Conservation (phyloP, 37 sponge, comb jelly and placozoan genomes). For the Ianthella basta region DNA sequence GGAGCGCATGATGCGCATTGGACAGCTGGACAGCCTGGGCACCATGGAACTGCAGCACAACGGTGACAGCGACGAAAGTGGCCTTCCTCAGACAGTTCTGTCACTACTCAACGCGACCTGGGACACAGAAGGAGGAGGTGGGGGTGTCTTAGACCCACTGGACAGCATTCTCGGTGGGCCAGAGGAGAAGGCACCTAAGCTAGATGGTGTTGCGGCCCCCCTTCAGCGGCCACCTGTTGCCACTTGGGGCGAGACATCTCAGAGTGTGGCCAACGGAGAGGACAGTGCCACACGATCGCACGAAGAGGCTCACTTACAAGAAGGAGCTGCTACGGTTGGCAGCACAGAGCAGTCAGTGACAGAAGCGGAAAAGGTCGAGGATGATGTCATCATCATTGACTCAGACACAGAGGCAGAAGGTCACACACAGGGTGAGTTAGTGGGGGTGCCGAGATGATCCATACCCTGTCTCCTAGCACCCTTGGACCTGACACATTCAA, state of each 20-base stretch:
- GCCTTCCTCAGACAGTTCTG: background rate
- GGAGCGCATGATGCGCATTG: conserved; percentile 65
- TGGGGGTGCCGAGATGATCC: conserved; percentile 6
- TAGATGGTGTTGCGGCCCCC: background rate
- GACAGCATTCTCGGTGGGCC: background rate
- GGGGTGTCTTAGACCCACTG: background rate
- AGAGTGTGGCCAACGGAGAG: background rate
- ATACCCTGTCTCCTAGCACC: too few species aligned
- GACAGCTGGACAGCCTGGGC: conserved; percentile 35
- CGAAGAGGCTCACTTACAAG: background rate
- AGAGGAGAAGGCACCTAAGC: background rate
- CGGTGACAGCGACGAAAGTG: background rate
- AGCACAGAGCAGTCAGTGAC: background rate
- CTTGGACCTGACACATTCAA: too few species aligned
- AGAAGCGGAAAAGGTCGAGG: background rate
- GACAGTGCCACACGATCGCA: background rate
- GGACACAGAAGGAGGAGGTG: background rate
- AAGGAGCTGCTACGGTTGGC: background rate
- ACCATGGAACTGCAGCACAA: background rate
- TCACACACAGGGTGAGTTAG: conserved; percentile 5
- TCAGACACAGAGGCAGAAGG: conserved; percentile 30
- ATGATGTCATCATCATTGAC: conserved; percentile 36
- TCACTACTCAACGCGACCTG: conserved; percentile 10
- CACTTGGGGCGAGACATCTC: background rate
- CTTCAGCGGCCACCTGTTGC: background rate